Base-by-base conservation (phyloP, 2,888 invertebrate genomes). In the Alcis repandata region DNA sequence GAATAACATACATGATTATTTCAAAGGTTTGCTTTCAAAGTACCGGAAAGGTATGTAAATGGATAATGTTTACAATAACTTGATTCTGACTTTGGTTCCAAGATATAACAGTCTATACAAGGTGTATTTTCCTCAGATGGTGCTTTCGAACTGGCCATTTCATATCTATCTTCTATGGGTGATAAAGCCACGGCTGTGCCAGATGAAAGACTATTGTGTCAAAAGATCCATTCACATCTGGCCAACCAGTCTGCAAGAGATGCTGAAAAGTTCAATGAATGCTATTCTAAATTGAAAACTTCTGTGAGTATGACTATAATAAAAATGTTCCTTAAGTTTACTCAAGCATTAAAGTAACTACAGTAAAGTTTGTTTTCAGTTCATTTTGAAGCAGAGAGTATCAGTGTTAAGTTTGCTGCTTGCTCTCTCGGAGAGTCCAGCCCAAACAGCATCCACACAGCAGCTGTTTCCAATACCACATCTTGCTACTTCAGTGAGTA, bases 341-440 rank as follows among this genome's bases (percentile, higher is more conserved):
- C 9, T 48, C 10, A 4, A 4, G 27, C 6, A 27, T 33, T 10
- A 15, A 33, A 17, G 13, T 33, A n/a, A 33, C 11, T 33, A 38
- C 0, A 20, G 7, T 15, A 52, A 11, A 33, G 8, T 22, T 32
- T 65, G 63, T 69, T 66, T 88, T 76, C 88, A 95, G 95, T 93
- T 94, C 70, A 91, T 95, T 51, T 83, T 95, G 62, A 94, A 95
- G 73, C 95, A 95, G 79, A 90, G 95, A 71, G 94, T 94, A 61
- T 94, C 95, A 33, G 87, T 96, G 13, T 75, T 95, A 70, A 88
- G 93, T 45, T 87, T 95, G 66, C 83, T 95, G 48, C 79, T 91
- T 64, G 87, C 89, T 10, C 76, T 94, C 20, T 89, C 93, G 3
- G 90, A 92, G 53, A 72, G 82, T 53, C 79, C 87, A 84, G 27